Evolutionary conservation across 1,140 invertebrate species (phyloP).

Genomic region (Microplitis mediator): DNA sequence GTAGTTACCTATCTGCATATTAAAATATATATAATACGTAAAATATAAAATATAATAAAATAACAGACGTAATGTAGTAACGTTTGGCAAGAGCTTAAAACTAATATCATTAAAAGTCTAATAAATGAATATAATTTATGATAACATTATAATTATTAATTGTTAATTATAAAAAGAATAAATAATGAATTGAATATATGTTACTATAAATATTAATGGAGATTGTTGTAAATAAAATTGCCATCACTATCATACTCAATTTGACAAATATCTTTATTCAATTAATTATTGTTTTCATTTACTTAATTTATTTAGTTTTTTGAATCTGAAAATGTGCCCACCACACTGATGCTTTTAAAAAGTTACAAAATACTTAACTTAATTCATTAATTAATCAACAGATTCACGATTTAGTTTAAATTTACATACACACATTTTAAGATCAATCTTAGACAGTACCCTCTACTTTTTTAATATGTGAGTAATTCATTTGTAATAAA

Average conservation of each 20-base stretch:
- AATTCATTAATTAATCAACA: conserved; percentile 3
- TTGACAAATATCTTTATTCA: background rate
- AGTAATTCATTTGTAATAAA: too few species aligned
- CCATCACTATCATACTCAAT: conserved; percentile 41
- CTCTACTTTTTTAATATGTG: too few species aligned
- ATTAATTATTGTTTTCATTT: conserved; percentile 36
- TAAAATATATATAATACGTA: background rate
- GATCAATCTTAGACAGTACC: too few species aligned
- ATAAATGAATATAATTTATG: conserved; percentile 15
- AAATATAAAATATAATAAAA: background rate
- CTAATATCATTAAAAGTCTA: conserved; percentile 19
- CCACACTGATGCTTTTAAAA: conserved; percentile 34
- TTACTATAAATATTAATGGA: conserved; percentile 4
- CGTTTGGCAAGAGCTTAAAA: background rate
- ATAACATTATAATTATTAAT: conserved; percentile 16
- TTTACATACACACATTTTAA: background rate
- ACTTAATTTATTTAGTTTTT: background rate
- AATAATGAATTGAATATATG: background rate
- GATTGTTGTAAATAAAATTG: conserved; percentile 52
- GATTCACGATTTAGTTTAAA: background rate
- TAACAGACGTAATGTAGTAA: too few species aligned
- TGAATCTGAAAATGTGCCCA: background rate
- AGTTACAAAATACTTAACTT: conserved; percentile 48
- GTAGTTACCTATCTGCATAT: background rate
- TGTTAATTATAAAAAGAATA: background rate